These are phyloP conservation scores for Tympanuchus pallidicinctus DNA, from an alignment of 2,113 vertebrate species.

Conservation along the genomic window DNA sequence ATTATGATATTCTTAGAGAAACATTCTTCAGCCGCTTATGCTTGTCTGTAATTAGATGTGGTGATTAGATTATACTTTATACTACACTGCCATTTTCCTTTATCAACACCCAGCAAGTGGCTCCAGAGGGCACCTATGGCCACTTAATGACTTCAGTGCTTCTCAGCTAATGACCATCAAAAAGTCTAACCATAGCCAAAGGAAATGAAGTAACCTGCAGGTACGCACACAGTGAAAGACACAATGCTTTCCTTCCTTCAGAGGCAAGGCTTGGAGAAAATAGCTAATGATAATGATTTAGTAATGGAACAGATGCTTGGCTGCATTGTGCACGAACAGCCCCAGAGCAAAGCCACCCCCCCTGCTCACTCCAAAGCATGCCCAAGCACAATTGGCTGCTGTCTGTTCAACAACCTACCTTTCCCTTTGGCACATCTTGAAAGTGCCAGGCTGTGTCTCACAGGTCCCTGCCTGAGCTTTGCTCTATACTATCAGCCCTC, in stretches of 20 bases:
- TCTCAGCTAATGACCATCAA: constrained; percentile 15
- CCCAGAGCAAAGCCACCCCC: neutral
- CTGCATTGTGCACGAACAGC: neutral
- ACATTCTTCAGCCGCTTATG: constrained; percentile 31
- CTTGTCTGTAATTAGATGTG: constrained; percentile 56
- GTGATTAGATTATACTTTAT: constrained; percentile 50
- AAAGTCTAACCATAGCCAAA: neutral
- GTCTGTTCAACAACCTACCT: neutral
- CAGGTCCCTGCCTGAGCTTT: neutral
- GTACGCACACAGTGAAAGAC: neutral
- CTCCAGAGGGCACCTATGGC: constrained; percentile 34
- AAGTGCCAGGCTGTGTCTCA: constrained; percentile 2
- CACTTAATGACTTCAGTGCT: constrained; percentile 24
- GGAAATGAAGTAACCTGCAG: constrained; percentile 31
- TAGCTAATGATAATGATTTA: constrained; percentile 39
- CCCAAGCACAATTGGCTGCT: neutral
- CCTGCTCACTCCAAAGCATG: neutral
- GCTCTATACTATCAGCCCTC: neutral
- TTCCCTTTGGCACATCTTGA: constrained; percentile 16
- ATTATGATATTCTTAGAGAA: constrained; percentile 52
- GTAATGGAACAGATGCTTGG: constrained; percentile 63
- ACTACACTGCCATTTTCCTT: constrained; percentile 38
- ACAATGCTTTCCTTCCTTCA: neutral
- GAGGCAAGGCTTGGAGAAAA: constrained; percentile 50
- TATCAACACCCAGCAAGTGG: constrained; percentile 32